Base-by-base conservation (phyloP, 2,113 vertebrate species). In the Fulmarus glacialis region DNA sequence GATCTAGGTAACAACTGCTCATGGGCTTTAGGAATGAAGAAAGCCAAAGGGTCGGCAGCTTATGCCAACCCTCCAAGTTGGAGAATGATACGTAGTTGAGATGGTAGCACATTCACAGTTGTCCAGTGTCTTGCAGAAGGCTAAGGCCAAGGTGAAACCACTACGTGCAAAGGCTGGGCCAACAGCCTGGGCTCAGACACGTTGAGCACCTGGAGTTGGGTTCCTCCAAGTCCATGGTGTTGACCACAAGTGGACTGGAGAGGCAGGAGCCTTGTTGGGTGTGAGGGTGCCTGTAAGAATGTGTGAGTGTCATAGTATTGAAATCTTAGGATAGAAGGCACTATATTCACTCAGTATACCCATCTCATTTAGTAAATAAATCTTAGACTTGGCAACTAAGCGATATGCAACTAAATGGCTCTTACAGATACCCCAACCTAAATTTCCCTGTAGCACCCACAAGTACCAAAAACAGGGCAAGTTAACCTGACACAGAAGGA, bases 111-210 rank as follows among this genome's bases (percentile, higher is more conserved):
- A 13, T n/a, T 32, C 63, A 9, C 24, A 62, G 7, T 6, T 43
- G 18, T 40, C 30, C 78, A 72, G 4, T 4, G 16, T 26, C 43
- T 32, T 73, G 70, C 48, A 68, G 73, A 64, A 73, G 53, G 3
- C 29, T 43, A 4, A 88, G 18, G 10, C 22, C 1, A 2, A 79
- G 10, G 3, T 58, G 36, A 79, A 88, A n/a, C 7, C 9, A 15
- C 42, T 56, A 4, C 15, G 9, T 5, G 5, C 40, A 50, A 38
- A 27, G 8, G 6, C 27, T 20, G 59, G 43, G 43, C 34, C 53
- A 26, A 9, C 19, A 77, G 20, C 7, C 53, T 36, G 29, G 27
- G 30, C 30, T 78, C 0, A 0, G 38, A 34, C 12, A 4, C 1
- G 1, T 4, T 67, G 43, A 58, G 17, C 20, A 70, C 26, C 16